Base-by-base conservation (phyloP, 1,140 invertebrate genomes). In the Pseudomyrmex gracilis region DNA sequence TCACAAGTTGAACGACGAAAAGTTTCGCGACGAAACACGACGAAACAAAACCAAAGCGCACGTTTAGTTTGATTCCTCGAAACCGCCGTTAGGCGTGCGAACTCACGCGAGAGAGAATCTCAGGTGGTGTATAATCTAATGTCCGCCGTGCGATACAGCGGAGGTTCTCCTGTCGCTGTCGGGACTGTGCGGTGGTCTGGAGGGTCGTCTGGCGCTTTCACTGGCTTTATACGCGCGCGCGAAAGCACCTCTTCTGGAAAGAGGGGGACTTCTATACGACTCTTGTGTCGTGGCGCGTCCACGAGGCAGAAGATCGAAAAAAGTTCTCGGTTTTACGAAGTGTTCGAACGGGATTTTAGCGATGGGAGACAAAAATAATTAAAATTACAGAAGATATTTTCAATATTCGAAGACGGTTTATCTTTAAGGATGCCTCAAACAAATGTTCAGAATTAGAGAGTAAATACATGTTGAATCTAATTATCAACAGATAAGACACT, bases 141-240 rank as follows among this genome's bases (percentile, higher is more conserved):
- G 61, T 43, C 20, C 53, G 83, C 13, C 61, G 73, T 67, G 53
- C 66, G 60, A 20, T 61, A 61, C 13, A 57, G 68, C 84, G 73
- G 86, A 89, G 90, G 7, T n/a, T n/a, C 89, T 94, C 88, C 88
- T 93, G 78, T 89, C 92, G 91, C 92, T 93, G 90, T 90, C 92
- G 91, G 34, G 91, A 93, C 91, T 91, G 87, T 91, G 89, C 90
- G 90, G 90, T 92, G 90, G 91, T 94, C 94, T 94, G 93, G 93
- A 94, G 92, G 90, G 92, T 91, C 92, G 91, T 84, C 86, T 89
- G 90, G 86, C 90, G 93, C 93, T 94, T 94, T 94, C 93, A 94
- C 93, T 91, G 92, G 92, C 92, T 94, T 94, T 94, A 94, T 94
- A 94, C 91, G 91, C 85, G 87, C 82, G 90, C 91, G 93, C 85